A percentile compares a stretch with the other conserved stretches of the same genome.
Evolutionary conservation across 1,140 invertebrate genomes (phyloP).

Genomic region (Drosophila bocki): DNA sequence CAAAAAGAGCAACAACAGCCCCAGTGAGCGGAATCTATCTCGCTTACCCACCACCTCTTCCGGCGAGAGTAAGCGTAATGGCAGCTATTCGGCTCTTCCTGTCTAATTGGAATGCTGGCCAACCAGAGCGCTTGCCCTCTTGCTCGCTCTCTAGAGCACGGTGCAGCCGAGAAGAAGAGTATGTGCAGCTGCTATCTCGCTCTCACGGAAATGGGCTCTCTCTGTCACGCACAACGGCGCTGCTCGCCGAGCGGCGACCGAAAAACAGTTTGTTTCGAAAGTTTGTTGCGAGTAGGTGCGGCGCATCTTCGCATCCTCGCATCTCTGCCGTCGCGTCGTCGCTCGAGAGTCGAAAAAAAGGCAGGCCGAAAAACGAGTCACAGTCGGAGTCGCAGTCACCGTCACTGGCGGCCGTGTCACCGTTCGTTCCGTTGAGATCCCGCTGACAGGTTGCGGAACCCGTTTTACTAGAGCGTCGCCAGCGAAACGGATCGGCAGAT

Average conservation of each 20-base stretch:
- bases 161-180: neutral
- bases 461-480: slow-evolving; percentile 48
- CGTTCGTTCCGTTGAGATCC: slow-evolving; percentile 49
- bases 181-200: slow-evolving; percentile 15
- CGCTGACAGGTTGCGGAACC: slow-evolving; percentile 76
- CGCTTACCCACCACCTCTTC: slow-evolving; percentile 12
- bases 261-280: slow-evolving; percentile 78
- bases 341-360: slow-evolving; percentile 24
- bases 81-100: slow-evolving; percentile 28
- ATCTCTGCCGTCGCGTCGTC: slow-evolving; percentile 24
- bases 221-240: slow-evolving; percentile 22
- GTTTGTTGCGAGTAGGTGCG: slow-evolving; percentile 63
- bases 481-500: slow-evolving; percentile 45
- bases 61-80: slow-evolving; percentile 20
- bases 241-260: slow-evolving; percentile 25
- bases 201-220: slow-evolving; percentile 8
- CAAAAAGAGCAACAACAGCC: slow-evolving; percentile 37
- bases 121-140: slow-evolving; percentile 33
- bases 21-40: slow-evolving; percentile 38
- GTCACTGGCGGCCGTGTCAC: slow-evolving; percentile 45
- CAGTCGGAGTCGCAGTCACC: slow-evolving; percentile 21
- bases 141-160: slow-evolving; percentile 16
- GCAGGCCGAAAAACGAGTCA: slow-evolving; percentile 36
- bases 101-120: slow-evolving; percentile 51
- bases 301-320: slow-evolving; percentile 59